phyloP scores from a whole-genome alignment of 2,888 invertebrate species.

The Eupithecia centaureata region DNA sequence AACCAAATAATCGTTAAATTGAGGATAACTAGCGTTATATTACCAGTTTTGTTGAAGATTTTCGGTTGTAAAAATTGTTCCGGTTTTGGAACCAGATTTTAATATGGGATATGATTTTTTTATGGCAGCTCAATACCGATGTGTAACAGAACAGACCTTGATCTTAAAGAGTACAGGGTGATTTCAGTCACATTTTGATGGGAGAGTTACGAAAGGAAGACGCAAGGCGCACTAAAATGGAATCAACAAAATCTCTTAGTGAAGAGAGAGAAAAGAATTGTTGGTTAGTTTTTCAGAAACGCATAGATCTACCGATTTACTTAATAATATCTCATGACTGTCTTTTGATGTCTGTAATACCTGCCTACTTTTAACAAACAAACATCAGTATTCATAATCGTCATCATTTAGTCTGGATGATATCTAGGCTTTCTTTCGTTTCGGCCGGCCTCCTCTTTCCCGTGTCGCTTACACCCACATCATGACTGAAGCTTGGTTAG shows the following conservation, averaged over 20 bases:
- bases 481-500: too few relatives aligned
- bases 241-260: background rate
- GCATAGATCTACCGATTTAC: background rate
- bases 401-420: too few relatives aligned
- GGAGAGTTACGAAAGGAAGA: background rate
- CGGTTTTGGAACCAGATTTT: constrained; percentile 29
- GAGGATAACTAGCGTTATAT: constrained; percentile 32
- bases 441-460: background rate
- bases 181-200: constrained; percentile 14
- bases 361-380: too few relatives aligned
- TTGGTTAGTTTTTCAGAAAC: background rate
- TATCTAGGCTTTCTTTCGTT: background rate
- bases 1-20: constrained; percentile 30
- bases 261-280: background rate
- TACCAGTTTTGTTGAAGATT: constrained; percentile 28
- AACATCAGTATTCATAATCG: too few relatives aligned
- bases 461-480: too few relatives aligned
- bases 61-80: constrained; percentile 24
- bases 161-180: constrained; percentile 1
- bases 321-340: too few relatives aligned
- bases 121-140: constrained; percentile 15
- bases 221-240: background rate
- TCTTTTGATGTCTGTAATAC: too few relatives aligned
- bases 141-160: constrained; percentile 9
- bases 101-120: constrained; percentile 18